Evolutionary conservation across 2,888 invertebrate genomes (phyloP).

Genomic region (Phyllotreta cruciferae): DNA sequence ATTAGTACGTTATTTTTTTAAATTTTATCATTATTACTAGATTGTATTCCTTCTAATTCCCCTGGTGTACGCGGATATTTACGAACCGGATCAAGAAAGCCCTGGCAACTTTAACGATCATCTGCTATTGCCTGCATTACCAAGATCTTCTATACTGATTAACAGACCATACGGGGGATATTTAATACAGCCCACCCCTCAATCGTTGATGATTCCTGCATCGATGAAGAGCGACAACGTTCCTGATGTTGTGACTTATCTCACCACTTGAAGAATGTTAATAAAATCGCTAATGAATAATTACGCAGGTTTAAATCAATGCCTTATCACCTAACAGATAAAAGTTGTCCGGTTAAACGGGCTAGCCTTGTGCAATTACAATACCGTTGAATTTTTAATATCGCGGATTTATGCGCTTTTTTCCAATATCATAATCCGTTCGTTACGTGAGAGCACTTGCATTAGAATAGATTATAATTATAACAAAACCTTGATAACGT

Average conservation of each 20-base stretch:
- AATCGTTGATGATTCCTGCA: neutral
- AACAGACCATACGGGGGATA: conserved; percentile 6
- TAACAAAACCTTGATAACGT: conserved; percentile 26
- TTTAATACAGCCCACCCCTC: neutral
- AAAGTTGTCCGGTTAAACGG: conserved; percentile 5
- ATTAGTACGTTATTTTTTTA: neutral
- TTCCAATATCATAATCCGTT: neutral
- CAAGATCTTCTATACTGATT: neutral
- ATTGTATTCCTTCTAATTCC: neutral
- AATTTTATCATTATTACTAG: conserved; percentile 4
- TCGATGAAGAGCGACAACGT: conserved; percentile 7
- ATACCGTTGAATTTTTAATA: conserved; percentile 25
- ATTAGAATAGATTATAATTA: conserved; percentile 25
- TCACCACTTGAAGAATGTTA: conserved; percentile 9
- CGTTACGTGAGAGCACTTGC: conserved; percentile 3
- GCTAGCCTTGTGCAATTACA: conserved; percentile 20
- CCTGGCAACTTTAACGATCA: neutral
- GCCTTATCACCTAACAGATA: conserved; percentile 4
- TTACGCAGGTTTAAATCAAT: neutral
- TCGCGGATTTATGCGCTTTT: conserved; percentile 19
- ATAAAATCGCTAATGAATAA: conserved; percentile 1
- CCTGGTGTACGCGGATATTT: conserved; percentile 9
- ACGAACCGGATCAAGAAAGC: conserved; percentile 22
- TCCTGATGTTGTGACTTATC: conserved; percentile 22
- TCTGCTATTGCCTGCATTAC: neutral